Conservation (phyloP, 2,888 invertebrate genomes). For the Orgyia antiqua region DNA sequence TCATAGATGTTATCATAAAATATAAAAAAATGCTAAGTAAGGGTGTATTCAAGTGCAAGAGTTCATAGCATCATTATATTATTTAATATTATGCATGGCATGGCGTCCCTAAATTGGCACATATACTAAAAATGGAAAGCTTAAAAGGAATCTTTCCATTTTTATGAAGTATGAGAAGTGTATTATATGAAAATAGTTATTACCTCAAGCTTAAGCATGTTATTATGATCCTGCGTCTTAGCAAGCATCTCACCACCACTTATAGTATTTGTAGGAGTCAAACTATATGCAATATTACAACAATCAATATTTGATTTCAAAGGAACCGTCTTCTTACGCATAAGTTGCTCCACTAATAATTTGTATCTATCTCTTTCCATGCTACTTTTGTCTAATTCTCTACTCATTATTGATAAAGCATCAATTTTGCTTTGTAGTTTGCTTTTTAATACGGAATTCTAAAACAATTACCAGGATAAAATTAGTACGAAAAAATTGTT, state of each 20-base stretch:
- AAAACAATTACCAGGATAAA: conserved; percentile 15
- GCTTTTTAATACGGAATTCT: conserved; percentile 82
- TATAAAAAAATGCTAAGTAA: too few species aligned
- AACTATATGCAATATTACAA: conserved; percentile 39
- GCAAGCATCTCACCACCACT: conserved; percentile 78
- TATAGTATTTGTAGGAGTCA: conserved; percentile 60
- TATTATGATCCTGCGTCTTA: conserved; percentile 78
- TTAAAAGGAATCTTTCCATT: too few species aligned
- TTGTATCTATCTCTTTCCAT: conserved; percentile 89
- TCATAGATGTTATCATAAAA: too few species aligned
- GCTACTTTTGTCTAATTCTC: conserved; percentile 87
- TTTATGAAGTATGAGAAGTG: too few species aligned
- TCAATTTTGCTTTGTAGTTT: conserved; percentile 90
- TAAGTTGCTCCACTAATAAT: conserved; percentile 87
- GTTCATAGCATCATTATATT: too few species aligned
- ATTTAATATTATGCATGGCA: too few species aligned
- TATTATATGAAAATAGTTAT: background rate
- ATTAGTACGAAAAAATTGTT: background rate
- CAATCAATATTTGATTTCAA: conserved; percentile 31
- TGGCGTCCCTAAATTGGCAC: too few species aligned
- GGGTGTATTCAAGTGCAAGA: too few species aligned
- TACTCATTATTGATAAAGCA: conserved; percentile 86
- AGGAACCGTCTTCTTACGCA: conserved; percentile 57
- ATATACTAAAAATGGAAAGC: too few species aligned
- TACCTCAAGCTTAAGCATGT: conserved; percentile 74